Base-by-base conservation (phyloP, 2,113 vertebrate species). In the Melanerpes aurifrons region DNA sequence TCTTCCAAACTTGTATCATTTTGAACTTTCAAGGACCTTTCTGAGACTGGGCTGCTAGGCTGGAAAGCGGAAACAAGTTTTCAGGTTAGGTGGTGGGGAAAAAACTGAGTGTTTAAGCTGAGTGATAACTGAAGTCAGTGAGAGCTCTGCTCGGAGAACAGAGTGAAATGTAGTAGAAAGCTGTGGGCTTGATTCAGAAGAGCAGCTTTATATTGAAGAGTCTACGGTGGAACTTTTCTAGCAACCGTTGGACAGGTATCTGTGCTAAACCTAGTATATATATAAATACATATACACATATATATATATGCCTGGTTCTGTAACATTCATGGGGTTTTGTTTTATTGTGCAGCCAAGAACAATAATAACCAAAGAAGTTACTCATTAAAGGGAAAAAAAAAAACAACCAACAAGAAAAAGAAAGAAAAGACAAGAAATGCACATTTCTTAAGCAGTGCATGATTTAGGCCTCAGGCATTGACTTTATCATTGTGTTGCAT, bases 401-500 rank as follows among this genome's bases (percentile, higher is more conserved):
- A 9, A 32, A 47, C 18, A 47, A 35, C 35, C 35, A 35, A 35
- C 35, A 35, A 47, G 92, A 96, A 93, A 62, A 96, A 19, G 9
- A 95, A 82, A 50, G 5, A 53, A 13, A 53, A 53, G 12, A 11
- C 93, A 96, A 94, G 62, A 96, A 95, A 82, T 90, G 90, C 86
- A 47, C 54, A 82, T 93, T 94, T 84, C 95, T 88, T 82, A 94
- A 92, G 84, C 91, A 91, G 92, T 95, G 82, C 92, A 47, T 35
- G 11, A 72, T 89, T 79, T 87, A 87, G 92, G 87, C 89, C 78
- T 93, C 87, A 77, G 58, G 82, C 74, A 62, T 94, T 61, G 87
- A 96, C 86, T 96, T 92, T 84, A 40, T 43, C 89, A 85, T 96
- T 96, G 83, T 89, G 67, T 96, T 97, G 93, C 95, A 95, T 93